A percentile compares a stretch with the other conserved stretches of the same genome.
Evolutionary conservation across 2,113 vertebrate species (phyloP).

Genomic region (Gavia stellata): DNA sequence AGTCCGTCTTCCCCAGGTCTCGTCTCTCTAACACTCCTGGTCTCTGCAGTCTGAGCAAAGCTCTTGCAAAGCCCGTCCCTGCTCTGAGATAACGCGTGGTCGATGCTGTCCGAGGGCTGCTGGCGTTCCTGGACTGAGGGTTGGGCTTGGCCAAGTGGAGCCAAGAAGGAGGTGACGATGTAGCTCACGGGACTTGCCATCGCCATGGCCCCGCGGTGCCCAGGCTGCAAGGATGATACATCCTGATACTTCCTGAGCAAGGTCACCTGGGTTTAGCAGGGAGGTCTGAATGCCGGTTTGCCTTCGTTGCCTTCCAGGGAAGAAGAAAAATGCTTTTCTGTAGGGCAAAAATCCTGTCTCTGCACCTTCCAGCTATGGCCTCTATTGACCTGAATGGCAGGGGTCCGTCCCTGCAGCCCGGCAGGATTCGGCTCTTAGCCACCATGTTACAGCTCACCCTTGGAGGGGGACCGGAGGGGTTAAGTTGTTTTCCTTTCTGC

Average conservation of each 20-base stretch:
- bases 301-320: not conserved
- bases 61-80: not conserved
- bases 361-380: not conserved
- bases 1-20: not conserved
- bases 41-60: not conserved
- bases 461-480: not conserved
- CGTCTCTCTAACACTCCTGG: fast-evolving
- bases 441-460: not conserved
- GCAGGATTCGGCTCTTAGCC: not conserved
- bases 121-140: not conserved
- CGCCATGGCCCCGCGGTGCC: not conserved
- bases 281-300: not conserved
- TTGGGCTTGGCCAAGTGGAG: not conserved
- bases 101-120: fast-evolving
- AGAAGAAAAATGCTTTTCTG: not conserved
- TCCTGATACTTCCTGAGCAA: not conserved
- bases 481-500: not conserved
- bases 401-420: fast-evolving
- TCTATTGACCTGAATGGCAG: not conserved
- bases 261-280: not conserved
- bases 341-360: not conserved
- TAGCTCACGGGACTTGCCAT: not conserved
- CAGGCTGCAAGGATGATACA: not conserved
- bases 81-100: fast-evolving
- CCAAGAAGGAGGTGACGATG: not conserved